A percentile compares a stretch with the other conserved stretches of the same genome.
Conservation (phyloP, 2,113 vertebrate genomes). For the Bombycilla garrulus region DNA sequence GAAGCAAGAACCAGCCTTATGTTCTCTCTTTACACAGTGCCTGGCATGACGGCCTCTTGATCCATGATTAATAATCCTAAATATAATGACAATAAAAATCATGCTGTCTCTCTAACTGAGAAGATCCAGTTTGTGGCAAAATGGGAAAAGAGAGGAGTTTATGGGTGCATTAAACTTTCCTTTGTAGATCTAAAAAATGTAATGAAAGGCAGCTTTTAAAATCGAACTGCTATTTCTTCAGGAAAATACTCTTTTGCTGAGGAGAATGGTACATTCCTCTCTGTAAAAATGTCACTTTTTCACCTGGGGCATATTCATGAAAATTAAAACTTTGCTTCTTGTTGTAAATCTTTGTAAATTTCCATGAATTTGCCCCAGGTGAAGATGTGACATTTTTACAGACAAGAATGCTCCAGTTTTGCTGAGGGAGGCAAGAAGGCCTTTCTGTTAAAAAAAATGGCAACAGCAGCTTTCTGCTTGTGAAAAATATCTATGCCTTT, state of each 20-base stretch:
- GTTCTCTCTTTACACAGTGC: not conserved
- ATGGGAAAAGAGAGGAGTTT: not conserved
- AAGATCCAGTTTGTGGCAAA: not conserved
- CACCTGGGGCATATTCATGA: conserved; percentile 47
- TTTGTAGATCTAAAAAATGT: not conserved
- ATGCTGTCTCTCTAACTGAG: not conserved
- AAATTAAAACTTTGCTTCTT: conserved; percentile 57
- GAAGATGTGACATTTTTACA: conserved; percentile 55
- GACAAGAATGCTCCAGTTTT: conserved; percentile 37
- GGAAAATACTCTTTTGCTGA: not conserved
- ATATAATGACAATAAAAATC: not conserved
- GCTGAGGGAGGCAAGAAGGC: conserved; percentile 45
- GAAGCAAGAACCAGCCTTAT: conserved; percentile 26
- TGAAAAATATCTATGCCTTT: not conserved
- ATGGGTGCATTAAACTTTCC: not conserved
- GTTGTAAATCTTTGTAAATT: conserved; percentile 61
- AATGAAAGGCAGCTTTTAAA: conserved; percentile 17
- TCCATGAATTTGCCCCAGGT: conserved; percentile 45
- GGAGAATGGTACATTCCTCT: conserved; percentile 26
- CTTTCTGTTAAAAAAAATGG: not conserved
- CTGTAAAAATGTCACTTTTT: conserved; percentile 46
- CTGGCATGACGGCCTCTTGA: fast-evolving
- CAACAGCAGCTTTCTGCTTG: not conserved
- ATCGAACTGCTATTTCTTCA: not conserved
- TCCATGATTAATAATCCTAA: not conserved